A percentile compares a stretch with the other conserved stretches of the same genome.
phyloP scores from a whole-genome alignment of 1,140 invertebrate species.

The Apis dorsata region DNA sequence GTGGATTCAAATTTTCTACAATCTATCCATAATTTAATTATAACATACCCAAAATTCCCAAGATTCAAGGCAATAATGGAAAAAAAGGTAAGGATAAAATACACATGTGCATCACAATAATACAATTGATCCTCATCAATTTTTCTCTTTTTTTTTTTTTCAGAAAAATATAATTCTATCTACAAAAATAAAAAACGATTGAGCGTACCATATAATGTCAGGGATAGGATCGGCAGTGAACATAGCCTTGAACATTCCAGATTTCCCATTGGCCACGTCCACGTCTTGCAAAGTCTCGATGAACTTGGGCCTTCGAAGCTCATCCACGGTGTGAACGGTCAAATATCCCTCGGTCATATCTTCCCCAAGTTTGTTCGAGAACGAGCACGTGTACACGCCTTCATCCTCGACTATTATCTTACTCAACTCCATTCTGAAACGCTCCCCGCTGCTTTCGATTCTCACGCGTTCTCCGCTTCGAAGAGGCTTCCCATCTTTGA shows the following conservation, averaged over 20 bases:
- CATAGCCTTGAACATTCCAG: conserved; percentile 87
- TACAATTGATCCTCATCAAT: too few relatives aligned
- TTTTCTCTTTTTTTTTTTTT: too few relatives aligned
- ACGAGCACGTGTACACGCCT: conserved; percentile 87
- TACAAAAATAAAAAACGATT: neutral
- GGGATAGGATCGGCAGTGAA: conserved; percentile 90
- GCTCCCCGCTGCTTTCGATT: conserved; percentile 85
- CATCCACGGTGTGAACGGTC: conserved; percentile 85
- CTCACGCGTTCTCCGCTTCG: conserved; percentile 83
- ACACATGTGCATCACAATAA: too few relatives aligned
- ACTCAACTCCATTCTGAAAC: conserved; percentile 86
- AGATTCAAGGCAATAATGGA: neutral
- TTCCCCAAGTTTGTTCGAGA: conserved; percentile 89
- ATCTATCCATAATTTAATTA: too few relatives aligned
- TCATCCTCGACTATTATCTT: conserved; percentile 86
- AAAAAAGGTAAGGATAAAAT: too few relatives aligned
- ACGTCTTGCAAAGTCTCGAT: conserved; percentile 84
- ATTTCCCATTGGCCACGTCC: conserved; percentile 85
- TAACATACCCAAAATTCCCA: neutral
- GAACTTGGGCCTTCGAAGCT: conserved; percentile 89
- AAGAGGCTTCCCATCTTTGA: conserved; percentile 85
- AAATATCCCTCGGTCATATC: conserved; percentile 85
- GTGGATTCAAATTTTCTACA: too few relatives aligned
- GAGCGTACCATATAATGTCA: conserved; percentile 82
- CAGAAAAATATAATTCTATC: neutral